Base-by-base conservation (phyloP, 2,797 vertebrate genomes). In the Melanogrammus aeglefinus region DNA sequence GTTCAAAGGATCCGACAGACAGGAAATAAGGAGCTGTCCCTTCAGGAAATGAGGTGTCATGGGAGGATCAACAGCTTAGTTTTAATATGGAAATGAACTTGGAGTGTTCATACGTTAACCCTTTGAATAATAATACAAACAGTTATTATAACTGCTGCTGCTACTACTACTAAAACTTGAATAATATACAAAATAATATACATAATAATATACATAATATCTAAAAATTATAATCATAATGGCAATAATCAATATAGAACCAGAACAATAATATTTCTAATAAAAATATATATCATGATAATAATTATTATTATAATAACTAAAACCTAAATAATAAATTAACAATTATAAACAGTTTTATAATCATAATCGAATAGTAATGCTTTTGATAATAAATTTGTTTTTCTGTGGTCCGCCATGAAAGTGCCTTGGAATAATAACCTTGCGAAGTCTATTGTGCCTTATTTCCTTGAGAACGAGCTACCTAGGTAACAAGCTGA, bases 21-120 rank as follows among this genome's bases (percentile, higher is more conserved):
- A 75, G 78, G 69, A 83, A 80, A 79, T 24, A 47, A 87, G 44
- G 57, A 78, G 76, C 79, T 79, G 76, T 47, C 24, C 86, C 78
- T 85, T 81, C 79, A 33, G 82, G 69, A 86, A 88, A 86, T 83
- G 36, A 74, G 83, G 57, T 83, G 78, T 84, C 81, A 85, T 80
- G 81, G 81, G 77, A 81, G 81, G 85, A 83, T 81, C 74, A 86
- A 47, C 44, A 81, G 9, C 75, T 79, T 29, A 2, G 33, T 86
- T 82, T 80, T 29, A 81, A 76, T 44, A 76, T 81, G 18, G 66
- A 80, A 86, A 85, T 82, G 74, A 72, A 41, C 78, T 86, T 76
- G 12, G 44, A 44, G 24, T 69, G 44, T 57, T 78, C 80, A 79
- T 71, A 47, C 79, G 47, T 80, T 78, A 75, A 74, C 57, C 18